Base-by-base conservation (phyloP, 2,113 vertebrate genomes). In the Tricholaema leucomelas region DNA sequence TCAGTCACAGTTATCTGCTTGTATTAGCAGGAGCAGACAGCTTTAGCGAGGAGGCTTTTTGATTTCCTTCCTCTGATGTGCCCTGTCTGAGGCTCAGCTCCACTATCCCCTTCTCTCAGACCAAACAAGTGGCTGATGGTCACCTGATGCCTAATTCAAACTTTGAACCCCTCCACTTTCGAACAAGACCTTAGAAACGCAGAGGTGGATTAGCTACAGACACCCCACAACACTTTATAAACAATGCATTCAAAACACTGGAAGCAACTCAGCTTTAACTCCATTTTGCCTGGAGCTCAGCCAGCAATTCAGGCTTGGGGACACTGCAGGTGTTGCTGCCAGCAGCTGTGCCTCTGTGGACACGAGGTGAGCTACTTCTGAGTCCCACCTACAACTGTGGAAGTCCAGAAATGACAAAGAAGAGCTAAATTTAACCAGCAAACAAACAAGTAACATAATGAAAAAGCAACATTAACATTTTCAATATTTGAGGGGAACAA, bases 401-500 rank as follows among this genome's bases (percentile, higher is more conserved):
- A 79, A 77, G 55, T 31, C 0, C 0, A 88, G 71, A 77, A 91
- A 80, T 67, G 1, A 73, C 71, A 74, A 81, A 63, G 20, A 27
- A 9, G 17, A 92, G 28, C 23, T 58, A 84, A 91, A 36, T 76
- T 85, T 55, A 90, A 93, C 28, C 25, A 50, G 12, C 48, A 10
- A 24, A 23, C 48, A 50, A 23, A 48, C 46, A 90, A 79, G 40
- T 79, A 92, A 75, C 21, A 7, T 69, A 81, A 77, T 87, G 58
- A n/a, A 61, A 88, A 85, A 73, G 69, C 44, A 81, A 65, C 30
- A 54, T 52, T 38, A 9, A 38, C 69, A 58, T 55, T 52, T 63
- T 8, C 9, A 35, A 25, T 82, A 81, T 92, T 93, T 56, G 66
- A 93, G 77, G 92, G 88, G 76, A 85, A n/a, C 36, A 81, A 59